Percentiles rank a stretch among this genome's conserved stretches.
These are phyloP conservation scores for Sylvia atricapilla DNA, from an alignment of 2,113 vertebrate species.

Conservation along the genomic window DNA sequence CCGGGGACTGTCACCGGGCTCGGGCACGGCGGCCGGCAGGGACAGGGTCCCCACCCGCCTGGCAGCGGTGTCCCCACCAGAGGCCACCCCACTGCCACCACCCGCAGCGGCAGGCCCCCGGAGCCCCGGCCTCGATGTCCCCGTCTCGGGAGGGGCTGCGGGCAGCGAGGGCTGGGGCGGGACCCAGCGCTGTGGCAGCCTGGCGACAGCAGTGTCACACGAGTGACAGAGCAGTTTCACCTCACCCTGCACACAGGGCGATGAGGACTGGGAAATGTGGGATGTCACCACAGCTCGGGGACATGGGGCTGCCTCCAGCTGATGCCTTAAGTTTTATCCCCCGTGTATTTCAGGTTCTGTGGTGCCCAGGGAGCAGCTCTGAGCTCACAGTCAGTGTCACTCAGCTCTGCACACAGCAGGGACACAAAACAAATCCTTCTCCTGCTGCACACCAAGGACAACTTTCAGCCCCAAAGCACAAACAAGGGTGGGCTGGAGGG, in stretches of 20 bases:
- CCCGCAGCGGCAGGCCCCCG: not conserved
- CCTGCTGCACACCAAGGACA: no score
- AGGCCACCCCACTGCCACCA: not conserved
- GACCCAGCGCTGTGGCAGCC: not conserved
- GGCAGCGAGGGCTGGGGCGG: not conserved
- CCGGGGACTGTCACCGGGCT: not conserved
- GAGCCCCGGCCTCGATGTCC: accelerated
- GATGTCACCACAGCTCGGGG: not conserved
- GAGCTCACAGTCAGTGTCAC: no score
- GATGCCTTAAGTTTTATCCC: no score
- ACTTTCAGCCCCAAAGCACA: no score
- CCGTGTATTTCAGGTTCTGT: no score
- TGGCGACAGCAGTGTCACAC: not conserved
- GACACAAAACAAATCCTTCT: no score
- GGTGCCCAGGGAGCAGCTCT: no score
- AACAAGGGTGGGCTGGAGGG: no score
- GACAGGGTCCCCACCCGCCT: no score
- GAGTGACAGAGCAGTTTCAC: not conserved
- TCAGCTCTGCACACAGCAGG: no score
- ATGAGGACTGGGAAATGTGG: not conserved
- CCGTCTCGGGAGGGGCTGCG: accelerated
- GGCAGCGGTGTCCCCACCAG: not conserved
- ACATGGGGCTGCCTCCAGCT: accelerated
- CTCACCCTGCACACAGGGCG: accelerated
- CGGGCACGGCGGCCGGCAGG: not conserved